These are phyloP conservation scores for Adelges cooleyi DNA, from an alignment of 1,140 invertebrate species.

Conservation along the genomic window DNA sequence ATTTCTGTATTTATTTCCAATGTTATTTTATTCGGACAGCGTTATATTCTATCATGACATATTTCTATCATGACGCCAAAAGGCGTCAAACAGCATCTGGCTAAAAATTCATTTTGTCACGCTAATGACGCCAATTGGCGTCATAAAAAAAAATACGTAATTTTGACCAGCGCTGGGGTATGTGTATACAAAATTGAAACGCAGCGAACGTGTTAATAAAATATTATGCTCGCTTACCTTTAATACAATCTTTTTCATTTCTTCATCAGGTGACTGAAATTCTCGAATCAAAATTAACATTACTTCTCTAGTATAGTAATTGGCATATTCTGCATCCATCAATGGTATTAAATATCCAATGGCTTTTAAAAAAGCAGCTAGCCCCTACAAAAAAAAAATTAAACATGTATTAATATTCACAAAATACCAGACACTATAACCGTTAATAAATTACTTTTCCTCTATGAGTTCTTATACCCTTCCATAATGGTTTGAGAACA, in stretches of 20 bases:
- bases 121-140: no score
- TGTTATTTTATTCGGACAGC: no score
- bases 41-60: no score
- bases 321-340: conserved; percentile 99
- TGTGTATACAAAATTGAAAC: no score
- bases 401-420: neutral
- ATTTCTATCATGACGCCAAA: no score
- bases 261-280: conserved; percentile 99
- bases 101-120: no score
- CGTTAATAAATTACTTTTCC: conserved; percentile 64
- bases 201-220: no score
- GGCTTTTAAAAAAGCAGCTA: conserved; percentile 97
- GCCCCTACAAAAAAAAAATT: conserved; percentile 45
- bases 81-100: no score
- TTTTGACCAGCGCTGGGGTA: no score
- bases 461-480: conserved; percentile 94
- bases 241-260: conserved; percentile 99
- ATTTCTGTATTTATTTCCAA: no score
- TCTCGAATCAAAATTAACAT: conserved; percentile 99
- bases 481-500: conserved; percentile 97
- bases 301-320: conserved; percentile 98
- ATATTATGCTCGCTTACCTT: conserved; percentile 51
- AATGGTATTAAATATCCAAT: conserved; percentile 98
- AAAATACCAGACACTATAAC: neutral
- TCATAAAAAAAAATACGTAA: no score